Base-by-base conservation (phyloP, 1,140 invertebrate genomes). In the Cydia amplana region DNA sequence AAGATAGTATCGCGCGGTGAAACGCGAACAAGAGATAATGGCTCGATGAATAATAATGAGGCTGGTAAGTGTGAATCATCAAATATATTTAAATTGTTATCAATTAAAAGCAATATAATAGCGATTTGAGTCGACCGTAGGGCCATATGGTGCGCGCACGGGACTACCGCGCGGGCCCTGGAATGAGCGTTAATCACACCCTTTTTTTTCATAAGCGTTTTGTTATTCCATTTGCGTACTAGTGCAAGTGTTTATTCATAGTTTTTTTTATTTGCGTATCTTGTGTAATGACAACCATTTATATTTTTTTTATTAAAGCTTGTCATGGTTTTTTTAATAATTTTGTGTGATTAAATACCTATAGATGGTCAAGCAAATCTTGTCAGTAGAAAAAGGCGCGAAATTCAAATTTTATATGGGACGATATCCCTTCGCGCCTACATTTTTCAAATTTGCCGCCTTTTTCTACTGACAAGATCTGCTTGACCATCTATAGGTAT, bases 11-110 rank as follows among this genome's bases (percentile, higher is more conserved):
- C 87, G 83, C 81, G 79, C 77, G 83, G 83, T 85, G 85, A 85
- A 89, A 89, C 81, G 85, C 83, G 87, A 89, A 90, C 89, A 90
- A 79, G 75, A 87, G 88, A 90, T 92, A 90, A 92, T 90, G 87
- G 86, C 85, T 84, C 91, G 88, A 92, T 91, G 91, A 92, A 91
- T 92, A 91, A 87, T 91, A 91, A 91, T 91, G 83, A 92, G 88
- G 84, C 87, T 83, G 82, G 88, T 90, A 90, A 91, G 90, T 92
- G 90, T 92, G 90, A 92, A 92, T 92, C 90, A 92, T 89, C 90
- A 92, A 92, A 92, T 92, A 92, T 91, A 92, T 92, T 91, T 92
- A 92, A 92, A 92, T 92, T 92, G 90, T 92, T 92, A 92, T 92
- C 90, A 92, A 92, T 92, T 92, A 92, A 92, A 92, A 92, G 90